These are phyloP conservation scores for Kryphioiulus occultus DNA, from an alignment of 2,888 invertebrate genomes.

Conservation along the genomic window DNA sequence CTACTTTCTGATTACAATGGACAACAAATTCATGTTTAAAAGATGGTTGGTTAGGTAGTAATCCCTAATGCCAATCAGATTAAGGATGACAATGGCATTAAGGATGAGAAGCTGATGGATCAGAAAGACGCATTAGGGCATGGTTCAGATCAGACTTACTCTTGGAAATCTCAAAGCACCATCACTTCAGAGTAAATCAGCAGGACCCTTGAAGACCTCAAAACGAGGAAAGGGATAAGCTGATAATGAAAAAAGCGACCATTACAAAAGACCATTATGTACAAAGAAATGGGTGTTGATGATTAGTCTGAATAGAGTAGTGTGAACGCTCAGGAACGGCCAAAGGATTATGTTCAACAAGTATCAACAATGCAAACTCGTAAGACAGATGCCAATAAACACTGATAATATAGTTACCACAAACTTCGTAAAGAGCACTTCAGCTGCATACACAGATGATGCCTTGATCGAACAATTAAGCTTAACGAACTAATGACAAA, in stretches of 20 bases:
- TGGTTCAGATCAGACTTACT: neutral
- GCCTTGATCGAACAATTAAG: too few species aligned
- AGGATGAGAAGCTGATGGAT: neutral
- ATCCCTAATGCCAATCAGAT: constrained; percentile 4
- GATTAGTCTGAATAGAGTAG: neutral
- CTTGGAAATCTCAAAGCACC: neutral
- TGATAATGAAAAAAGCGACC: neutral
- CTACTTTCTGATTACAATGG: neutral
- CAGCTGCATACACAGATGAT: too few species aligned
- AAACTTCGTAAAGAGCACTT: too few species aligned
- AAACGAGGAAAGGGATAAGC: neutral
- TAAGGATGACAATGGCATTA: neutral
- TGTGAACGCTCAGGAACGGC: too few species aligned
- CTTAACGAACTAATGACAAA: too few species aligned
- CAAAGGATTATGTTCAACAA: too few species aligned
- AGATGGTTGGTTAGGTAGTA: neutral
- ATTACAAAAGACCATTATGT: neutral
- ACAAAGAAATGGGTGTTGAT: neutral
- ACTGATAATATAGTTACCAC: too few species aligned
- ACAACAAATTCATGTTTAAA: neutral
- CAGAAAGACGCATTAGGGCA: neutral
- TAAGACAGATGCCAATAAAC: too few species aligned
- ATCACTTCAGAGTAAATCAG: neutral
- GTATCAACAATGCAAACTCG: too few species aligned
- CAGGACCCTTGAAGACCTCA: neutral